A percentile compares a stretch with the other conserved stretches of the same genome.
Evolutionary conservation across 2,797 vertebrate species (phyloP).

Genomic region (Peromyscus aztecus): DNA sequence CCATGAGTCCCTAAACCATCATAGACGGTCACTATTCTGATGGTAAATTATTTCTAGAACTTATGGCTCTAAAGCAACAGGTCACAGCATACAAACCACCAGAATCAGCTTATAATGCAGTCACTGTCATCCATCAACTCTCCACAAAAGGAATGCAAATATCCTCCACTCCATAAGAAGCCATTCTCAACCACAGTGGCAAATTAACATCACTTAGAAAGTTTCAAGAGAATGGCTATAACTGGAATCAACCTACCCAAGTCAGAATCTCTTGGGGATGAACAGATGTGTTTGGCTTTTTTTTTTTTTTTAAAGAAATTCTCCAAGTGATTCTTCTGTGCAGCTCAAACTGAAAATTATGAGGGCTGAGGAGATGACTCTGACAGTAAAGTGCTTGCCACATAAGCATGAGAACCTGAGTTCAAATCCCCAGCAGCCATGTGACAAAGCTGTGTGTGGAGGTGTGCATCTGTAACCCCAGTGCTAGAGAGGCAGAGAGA

Average conservation of each 20-base stretch:
- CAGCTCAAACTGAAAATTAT: not conserved
- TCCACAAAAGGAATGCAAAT: not conserved
- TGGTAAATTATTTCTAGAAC: not conserved
- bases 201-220: not conserved
- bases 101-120: not conserved
- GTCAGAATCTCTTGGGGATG: not conserved
- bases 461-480: not conserved
- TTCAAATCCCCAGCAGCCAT: not conserved
- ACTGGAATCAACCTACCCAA: not conserved
- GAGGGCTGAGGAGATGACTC: not conserved
- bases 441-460: not conserved
- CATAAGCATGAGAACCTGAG: not conserved
- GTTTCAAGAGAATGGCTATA: not conserved
- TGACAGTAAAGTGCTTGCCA: not conserved
- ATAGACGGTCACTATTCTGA: not conserved
- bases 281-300: not conserved
- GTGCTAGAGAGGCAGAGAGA: not conserved
- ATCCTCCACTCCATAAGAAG: not conserved
- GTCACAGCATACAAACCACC: not conserved
- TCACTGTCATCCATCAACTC: not conserved
- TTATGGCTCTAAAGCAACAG: not conserved
- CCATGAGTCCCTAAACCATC: not conserved
- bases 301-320: not conserved
- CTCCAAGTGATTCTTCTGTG: not conserved
- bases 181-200: not conserved